phyloP scores from a whole-genome alignment of 2,797 vertebrate genomes.

The Pampus argenteus region DNA sequence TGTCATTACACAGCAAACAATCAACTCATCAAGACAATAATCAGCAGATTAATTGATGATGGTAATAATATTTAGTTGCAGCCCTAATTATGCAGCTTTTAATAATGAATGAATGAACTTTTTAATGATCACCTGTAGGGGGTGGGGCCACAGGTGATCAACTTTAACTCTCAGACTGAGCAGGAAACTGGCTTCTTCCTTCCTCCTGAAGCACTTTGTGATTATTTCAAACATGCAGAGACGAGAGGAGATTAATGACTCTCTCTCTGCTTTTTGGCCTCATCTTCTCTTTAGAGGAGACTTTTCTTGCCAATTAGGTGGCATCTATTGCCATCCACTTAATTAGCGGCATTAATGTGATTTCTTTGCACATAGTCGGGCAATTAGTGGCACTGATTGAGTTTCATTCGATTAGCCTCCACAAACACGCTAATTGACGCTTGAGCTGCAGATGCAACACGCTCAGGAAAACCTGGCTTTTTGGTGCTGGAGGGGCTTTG shows the following conservation, averaged over 20 bases:
- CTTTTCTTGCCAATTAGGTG: conserved; percentile 88
- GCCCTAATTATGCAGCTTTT: too few species aligned
- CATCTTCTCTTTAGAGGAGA: conserved; percentile 33
- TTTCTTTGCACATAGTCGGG: conserved; percentile 97
- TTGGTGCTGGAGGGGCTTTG: conserved; percentile 58
- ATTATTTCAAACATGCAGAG: too few species aligned
- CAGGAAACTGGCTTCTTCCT: too few species aligned
- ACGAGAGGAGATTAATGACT: conserved; percentile 4
- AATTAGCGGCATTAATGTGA: conserved; percentile 99
- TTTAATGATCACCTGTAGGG: too few species aligned
- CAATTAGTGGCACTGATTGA: conserved; percentile 98
- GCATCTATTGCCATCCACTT: conserved; percentile 92
- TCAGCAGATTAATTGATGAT: too few species aligned
- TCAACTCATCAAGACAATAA: too few species aligned
- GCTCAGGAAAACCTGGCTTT: conserved; percentile 84
- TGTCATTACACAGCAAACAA: too few species aligned
- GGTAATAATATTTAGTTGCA: too few species aligned
- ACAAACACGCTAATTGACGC: conserved; percentile 98
- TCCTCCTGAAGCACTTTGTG: too few species aligned
- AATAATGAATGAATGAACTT: too few species aligned
- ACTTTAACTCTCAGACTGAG: too few species aligned
- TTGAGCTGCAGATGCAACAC: conserved; percentile 91
- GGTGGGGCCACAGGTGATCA: too few species aligned
- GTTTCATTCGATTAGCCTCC: conserved; percentile 99
- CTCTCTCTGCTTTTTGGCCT: conserved; percentile 16